Percentiles rank a stretch among this genome's conserved stretches.
Conservation (phyloP, 2,113 vertebrate genomes). For the Anas platyrhynchos region DNA sequence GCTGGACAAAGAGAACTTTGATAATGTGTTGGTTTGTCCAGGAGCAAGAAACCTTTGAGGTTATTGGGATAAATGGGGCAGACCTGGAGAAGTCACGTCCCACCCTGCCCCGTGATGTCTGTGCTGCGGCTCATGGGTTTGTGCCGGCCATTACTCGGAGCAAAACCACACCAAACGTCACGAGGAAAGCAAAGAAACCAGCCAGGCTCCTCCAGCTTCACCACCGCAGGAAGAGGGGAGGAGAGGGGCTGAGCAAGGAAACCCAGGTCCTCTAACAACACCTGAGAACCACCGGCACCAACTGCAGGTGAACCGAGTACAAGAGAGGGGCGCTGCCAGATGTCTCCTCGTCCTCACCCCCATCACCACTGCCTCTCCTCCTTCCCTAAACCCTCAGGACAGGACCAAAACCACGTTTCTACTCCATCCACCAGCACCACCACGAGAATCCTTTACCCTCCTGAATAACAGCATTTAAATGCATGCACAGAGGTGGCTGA, state of each 20-base stretch:
- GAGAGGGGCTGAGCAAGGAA: background rate
- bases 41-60: background rate
- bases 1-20: background rate
- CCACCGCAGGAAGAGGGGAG: background rate
- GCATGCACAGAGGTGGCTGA: background rate
- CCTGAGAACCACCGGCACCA: background rate
- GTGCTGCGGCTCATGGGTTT: no score
- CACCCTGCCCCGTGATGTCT: no score
- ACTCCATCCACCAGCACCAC: background rate
- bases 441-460: background rate
- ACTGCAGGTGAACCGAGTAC: background rate
- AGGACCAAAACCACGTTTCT: background rate
- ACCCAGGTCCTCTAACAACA: background rate
- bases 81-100: background rate
- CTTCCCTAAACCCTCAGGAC: background rate
- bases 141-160: no score
- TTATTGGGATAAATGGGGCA: background rate
- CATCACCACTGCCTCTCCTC: background rate
- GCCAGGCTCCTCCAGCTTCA: conserved; percentile 16
- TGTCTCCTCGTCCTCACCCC: background rate
- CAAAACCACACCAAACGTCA: background rate
- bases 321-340: background rate
- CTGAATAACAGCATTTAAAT: background rate
- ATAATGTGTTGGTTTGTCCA: no score
- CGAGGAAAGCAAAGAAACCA: conserved; percentile 1